phyloP scores from a whole-genome alignment of 2,113 vertebrate species.

The Varanus salvator region DNA sequence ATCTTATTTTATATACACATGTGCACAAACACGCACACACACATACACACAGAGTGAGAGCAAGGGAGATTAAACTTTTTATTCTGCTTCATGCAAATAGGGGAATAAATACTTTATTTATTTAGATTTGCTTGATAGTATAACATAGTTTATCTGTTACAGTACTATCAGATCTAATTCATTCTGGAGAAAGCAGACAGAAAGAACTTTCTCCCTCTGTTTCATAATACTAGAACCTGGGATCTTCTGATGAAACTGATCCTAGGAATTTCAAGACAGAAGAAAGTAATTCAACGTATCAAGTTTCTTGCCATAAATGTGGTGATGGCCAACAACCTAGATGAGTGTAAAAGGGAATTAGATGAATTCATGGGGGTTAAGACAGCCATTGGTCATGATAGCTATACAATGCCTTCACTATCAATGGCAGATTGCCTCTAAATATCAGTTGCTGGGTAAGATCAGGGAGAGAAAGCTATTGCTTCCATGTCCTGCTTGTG shows the following conservation, averaged over 20 bases:
- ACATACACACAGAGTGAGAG: too few relatives aligned
- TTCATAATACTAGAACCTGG: not conserved
- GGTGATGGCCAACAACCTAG: not conserved
- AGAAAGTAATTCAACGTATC: not conserved
- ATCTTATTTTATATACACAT: not conserved
- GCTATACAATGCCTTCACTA: not conserved
- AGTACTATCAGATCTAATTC: not conserved
- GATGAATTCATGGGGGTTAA: not conserved
- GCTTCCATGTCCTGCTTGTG: not conserved
- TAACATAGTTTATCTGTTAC: not conserved
- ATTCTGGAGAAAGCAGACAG: not conserved
- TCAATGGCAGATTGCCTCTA: not conserved
- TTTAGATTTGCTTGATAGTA: not conserved
- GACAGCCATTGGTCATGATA: not conserved
- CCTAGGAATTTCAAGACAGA: not conserved
- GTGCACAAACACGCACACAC: too few relatives aligned
- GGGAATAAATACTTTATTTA: constrained; percentile 32
- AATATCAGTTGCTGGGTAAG: not conserved
- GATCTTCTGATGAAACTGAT: not conserved
- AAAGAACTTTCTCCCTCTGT: not conserved
- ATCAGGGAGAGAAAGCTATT: not conserved
- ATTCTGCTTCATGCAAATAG: constrained; percentile 42
- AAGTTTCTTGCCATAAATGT: not conserved
- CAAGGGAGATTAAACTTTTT: not conserved
- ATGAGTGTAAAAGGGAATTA: not conserved